Evolutionary conservation across 53 echinoderm and acorn worm species (phyloP), one percentile per base, ranked within the genome.

Genomic region (Holothuria scabra): DNA sequence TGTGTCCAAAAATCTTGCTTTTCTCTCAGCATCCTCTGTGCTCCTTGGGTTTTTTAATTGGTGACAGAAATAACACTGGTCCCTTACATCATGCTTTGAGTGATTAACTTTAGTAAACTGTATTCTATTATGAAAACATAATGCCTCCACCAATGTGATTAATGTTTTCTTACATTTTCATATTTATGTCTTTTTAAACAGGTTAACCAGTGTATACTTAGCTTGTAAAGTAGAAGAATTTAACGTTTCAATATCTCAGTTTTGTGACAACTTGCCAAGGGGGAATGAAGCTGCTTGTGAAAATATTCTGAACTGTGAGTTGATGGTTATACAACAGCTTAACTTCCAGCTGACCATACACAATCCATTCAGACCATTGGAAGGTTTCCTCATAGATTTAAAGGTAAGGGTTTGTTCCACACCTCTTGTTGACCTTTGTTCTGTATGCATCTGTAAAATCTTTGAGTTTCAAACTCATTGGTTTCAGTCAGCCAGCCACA

Each of bases 151-250:
- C 61, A 60, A 8, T 60, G 0, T 5, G 8, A 20, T 14, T 12
- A 46, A 5, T 24, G 9, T 38, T 72, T 24, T 72, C 35, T 72
- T 16, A 52, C 1, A 16, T 52, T 52, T 8, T 52, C 16, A 52
- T 52, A 1, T 41, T 41, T 16, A 35, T 56, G 24, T 26, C 19
- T 48, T 52, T n/a, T 16, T 3, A 52, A 52, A 28, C 80, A 94
- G 99, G 99, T 87, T 94, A 75, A 99, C 94, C 30, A 95, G 99
- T 87, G 92, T 93, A 28, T 99, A 99, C 67, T 90, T 99, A 32
- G 94, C 94, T 52, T 99, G 99, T 63, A 99, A 99, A 79, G 85
- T 99, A 56, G 99, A 99, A 48, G 99, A 99, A 48, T 99, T 99
- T 86, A 99, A 99, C 55, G 94, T 94, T 25, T 99, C 99, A 25